Evolutionary conservation across 2,888 invertebrate species (phyloP), one percentile per base, ranked within the genome.

Genomic region (Lamellibrachia satsuma): DNA sequence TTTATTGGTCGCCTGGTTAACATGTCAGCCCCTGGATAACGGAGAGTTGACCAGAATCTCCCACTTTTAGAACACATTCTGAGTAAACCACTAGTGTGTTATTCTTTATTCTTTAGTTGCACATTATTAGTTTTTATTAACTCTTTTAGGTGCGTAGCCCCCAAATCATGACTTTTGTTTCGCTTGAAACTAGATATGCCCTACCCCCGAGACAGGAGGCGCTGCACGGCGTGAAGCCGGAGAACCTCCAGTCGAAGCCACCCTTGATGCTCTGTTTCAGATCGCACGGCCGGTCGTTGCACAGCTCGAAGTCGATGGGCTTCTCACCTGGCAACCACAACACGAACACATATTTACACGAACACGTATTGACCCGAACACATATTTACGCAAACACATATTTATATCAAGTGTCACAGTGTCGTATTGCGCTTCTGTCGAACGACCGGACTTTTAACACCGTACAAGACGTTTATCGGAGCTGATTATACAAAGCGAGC

Each of bases 131-230:
- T 39, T 39, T 39, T 39, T 39, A 39, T 39, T 39, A 39, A 39
- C 39, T 39, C 39, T 39, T 39, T 39, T 39, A 39, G 39, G 39
- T 39, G 39, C 75, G 22, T 57, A 7, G 11, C 57, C 8, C 57
- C 57, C 15, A 2, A 7, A 22, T 6, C 22, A 22, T 22, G n/a
- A 75, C 15, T 11, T 15, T 15, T 22, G 11, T 15, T 15, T n/a
- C 22, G 75, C 3, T 6, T 3, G n/a, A 75, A 75, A n/a, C 15
- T 22, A 6, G 75, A 8, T 22, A 75, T 6, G 22, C 51, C 92
- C 9, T 91, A 94, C 94, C 94, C 94, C 99, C 99, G 2, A 99
- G 97, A 96, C 99, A 99, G 9, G 98, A 98, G 0, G 98, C 98
- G 95, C 98, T 99, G 97, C 99, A 99, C 93, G 98, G 98, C 93